A percentile compares a stretch with the other conserved stretches of the same genome.
Evolutionary conservation across 2,113 vertebrate genomes (phyloP).

Genomic region (Melierax canorus): DNA sequence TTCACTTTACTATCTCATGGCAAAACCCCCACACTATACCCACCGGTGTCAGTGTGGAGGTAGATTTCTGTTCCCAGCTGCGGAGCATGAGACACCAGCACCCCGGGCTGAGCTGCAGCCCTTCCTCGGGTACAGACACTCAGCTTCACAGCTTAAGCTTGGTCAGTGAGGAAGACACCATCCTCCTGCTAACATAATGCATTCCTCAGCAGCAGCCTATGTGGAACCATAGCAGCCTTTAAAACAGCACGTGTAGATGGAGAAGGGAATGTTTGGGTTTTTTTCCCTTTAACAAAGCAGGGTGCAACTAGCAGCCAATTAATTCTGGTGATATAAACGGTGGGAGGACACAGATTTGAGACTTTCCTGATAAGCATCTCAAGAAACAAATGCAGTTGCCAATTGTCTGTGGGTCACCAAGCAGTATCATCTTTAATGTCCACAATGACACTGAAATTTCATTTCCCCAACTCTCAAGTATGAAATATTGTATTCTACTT

Average conservation of each 20-base stretch:
- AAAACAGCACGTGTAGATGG: not conserved
- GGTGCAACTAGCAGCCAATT: not conserved
- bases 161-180: not conserved
- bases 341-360: not conserved
- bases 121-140: not conserved
- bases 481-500: not conserved
- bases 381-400: not conserved
- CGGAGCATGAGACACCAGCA: not conserved
- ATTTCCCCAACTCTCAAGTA: constrained; percentile 8
- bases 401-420: not conserved
- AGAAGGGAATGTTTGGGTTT: not conserved
- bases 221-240: not conserved
- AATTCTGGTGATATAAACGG: not conserved
- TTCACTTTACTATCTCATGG: not conserved
- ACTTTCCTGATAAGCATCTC: not conserved
- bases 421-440: not conserved
- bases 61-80: not conserved
- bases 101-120: not conserved
- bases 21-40: not conserved
- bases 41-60: not conserved
- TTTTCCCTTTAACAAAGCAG: not conserved
- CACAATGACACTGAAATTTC: not conserved
- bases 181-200: not conserved
- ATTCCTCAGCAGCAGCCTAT: not conserved
- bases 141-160: not conserved